Evolutionary conservation across 2,113 vertebrate species (phyloP), one percentile per base, ranked within the genome.

Genomic region (Ptilorrhoa leucosticta): DNA sequence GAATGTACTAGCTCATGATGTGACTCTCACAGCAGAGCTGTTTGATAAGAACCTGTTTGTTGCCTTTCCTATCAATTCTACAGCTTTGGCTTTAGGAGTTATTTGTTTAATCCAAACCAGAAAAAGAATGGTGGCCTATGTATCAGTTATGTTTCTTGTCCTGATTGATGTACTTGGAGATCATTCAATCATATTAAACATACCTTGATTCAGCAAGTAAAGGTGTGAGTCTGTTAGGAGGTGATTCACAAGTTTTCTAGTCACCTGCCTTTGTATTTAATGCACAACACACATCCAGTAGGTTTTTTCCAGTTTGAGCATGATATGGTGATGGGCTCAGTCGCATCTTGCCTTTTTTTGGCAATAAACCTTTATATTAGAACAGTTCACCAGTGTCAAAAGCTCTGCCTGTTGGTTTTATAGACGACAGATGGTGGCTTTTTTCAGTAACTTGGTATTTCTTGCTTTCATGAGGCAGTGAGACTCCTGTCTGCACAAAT

Each of bases 11-110:
- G 30, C 19, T 37, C 31, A 15, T 40, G 31, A 20, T 61, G 44
- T 56, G 56, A 28, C 4, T 71, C 37, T 60, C 11, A 14, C 39
- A 72, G 44, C 30, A 73, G 77, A 85, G 40, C 37, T 72, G 40
- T 33, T 26, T 76, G 60, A 27, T 58, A 23, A 50, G 33, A 27
- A 51, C 63, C 45, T 77, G 26, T 51, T 54, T 65, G 15, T 76
- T 69, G 14, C 35, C 47, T 44, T 94, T 65, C 45, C 64, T 72
- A 12, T 82, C 50, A 77, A 60, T 88, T 66, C 60, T 90, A 78
- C 48, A 96, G 58, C 58, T 94, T 96, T 94, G 68, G 69, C 86
- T 93, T 58, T 75, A 93, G 84, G 53, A 91, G 31, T 56, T 77
- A 28, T 11, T 75, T 9, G 13, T 33, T 72, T 54, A 72, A 70